Conservation (phyloP, 2,113 vertebrate genomes). For the Isurus oxyrinchus region DNA sequence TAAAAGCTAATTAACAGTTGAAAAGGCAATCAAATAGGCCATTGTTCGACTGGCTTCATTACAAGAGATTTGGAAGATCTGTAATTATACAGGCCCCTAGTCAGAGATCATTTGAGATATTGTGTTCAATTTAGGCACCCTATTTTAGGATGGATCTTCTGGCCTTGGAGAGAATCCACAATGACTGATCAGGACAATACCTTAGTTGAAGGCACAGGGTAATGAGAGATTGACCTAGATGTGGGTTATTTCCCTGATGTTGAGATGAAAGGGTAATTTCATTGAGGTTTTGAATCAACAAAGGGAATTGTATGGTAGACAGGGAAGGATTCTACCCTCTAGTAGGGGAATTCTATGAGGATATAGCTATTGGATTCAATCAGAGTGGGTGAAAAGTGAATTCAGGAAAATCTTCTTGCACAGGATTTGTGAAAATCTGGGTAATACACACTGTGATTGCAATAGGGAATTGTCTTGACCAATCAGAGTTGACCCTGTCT, state of each 20-base stretch:
- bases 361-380: not conserved
- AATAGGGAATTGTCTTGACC: too few relatives aligned
- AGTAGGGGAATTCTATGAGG: not conserved
- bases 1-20: not conserved
- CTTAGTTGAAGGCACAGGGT: not conserved
- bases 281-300: not conserved
- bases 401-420: not conserved
- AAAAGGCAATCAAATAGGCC: not conserved
- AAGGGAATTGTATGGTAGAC: not conserved
- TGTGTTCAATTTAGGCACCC: not conserved
- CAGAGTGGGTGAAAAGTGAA: not conserved
- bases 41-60: not conserved
- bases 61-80: not conserved
- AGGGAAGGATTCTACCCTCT: not conserved
- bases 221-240: not conserved
- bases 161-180: not conserved
- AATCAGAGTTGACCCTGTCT: too few relatives aligned
- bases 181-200: slow-evolving; percentile 4
- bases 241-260: not conserved
- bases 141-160: not conserved
- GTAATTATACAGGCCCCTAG: not conserved
- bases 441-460: not conserved
- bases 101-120: not conserved
- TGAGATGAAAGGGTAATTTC: not conserved
- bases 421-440: not conserved